phyloP scores from a whole-genome alignment of 2,113 vertebrate genomes.

The Poeciliopsis turrubarensis region DNA sequence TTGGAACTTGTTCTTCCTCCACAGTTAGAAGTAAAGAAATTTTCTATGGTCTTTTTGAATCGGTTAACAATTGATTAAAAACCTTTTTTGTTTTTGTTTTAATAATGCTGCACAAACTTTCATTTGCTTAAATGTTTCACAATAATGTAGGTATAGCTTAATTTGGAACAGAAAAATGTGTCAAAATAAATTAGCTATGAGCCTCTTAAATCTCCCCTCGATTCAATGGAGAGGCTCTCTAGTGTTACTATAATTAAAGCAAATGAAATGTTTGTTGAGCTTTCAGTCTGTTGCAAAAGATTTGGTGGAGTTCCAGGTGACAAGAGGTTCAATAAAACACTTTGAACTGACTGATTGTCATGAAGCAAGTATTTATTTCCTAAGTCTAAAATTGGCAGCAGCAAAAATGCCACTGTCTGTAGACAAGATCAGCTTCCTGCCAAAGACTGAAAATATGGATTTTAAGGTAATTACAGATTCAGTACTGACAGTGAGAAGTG shows the following conservation, averaged over 20 bases:
- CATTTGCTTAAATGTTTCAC: neutral
- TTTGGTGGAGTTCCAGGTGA: neutral
- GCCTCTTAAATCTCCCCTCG: neutral
- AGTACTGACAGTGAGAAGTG: neutral
- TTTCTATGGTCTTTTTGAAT: too few relatives aligned
- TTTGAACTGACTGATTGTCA: neutral
- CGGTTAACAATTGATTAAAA: too few relatives aligned
- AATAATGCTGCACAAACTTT: too few relatives aligned
- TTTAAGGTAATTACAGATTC: neutral
- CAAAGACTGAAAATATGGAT: neutral
- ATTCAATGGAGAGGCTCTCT: neutral
- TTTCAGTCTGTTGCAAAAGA: neutral
- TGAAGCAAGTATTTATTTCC: neutral
- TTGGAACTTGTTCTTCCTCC: too few relatives aligned
- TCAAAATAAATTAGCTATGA: neutral
- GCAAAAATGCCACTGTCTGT: neutral
- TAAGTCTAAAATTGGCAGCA: neutral
- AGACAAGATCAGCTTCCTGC: neutral
- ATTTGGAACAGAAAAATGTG: neutral
- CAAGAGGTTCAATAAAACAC: constrained; percentile 9
- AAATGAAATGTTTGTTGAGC: neutral
- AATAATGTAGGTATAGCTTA: neutral
- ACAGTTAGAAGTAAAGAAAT: too few relatives aligned
- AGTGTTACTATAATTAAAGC: neutral
- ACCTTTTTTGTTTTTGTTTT: neutral